Base-by-base conservation (phyloP, 1,140 invertebrate species). In the Ditylenchus dipsaci region DNA sequence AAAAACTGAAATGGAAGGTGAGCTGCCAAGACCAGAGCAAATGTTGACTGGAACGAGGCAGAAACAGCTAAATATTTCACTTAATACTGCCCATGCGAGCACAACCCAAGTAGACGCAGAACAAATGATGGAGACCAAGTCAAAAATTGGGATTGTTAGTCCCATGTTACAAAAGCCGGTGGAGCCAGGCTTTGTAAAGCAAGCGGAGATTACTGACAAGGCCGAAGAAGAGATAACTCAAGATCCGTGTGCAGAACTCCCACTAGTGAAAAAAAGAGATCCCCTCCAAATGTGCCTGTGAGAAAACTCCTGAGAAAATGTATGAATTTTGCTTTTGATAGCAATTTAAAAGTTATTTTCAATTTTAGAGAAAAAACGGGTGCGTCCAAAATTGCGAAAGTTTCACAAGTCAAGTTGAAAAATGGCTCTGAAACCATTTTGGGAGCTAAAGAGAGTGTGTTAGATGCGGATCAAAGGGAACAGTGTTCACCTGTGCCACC, bases 111-210 rank as follows among this genome's bases (percentile, higher is more conserved):
- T 56, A 13, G 21, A 56, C 13, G 13, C 21, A 13, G 21, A 23
- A 23, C 53, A 56, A 56, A 13, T n/a, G n/a, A n/a, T 23, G 3
- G 21, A 23, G 29, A 13, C 13, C 53, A 29, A 29, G 21, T 23
- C 5, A 3, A 30, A 26, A 3, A 29, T 61, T 13, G 59, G 59
- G 1, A 61, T 61, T 30, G 59, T 61, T 3, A 61, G 59, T n/a
- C 59, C 59, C 3, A 61, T 61, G 59, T n/a, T 61, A n/a, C 59
- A 61, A 19, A 61, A 61, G 26, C 19, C 29, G 38, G 38, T 29
- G 29, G 13, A 56, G 3, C 53, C 3, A 56, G 21, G 29, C 53
- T 56, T 56, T 56, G 21, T 23, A 56, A 13, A 29, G 13, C 53
- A 56, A 23, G 53, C 3, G 3, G 13, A 3, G 13, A 23, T 13